phyloP scores from a whole-genome alignment of 2,888 invertebrate genomes.

The Dinocampus coccinellae region DNA sequence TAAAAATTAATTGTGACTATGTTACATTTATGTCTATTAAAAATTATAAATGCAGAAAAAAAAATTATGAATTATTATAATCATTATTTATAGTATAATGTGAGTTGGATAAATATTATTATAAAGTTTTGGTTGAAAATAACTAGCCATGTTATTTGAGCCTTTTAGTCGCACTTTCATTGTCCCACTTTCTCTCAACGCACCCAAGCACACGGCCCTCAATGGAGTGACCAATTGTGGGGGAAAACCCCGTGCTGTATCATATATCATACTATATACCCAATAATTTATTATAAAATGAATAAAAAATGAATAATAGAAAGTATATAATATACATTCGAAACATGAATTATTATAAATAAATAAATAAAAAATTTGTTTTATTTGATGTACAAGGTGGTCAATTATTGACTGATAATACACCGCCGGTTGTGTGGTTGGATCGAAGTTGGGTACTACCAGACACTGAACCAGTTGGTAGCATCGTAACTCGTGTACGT shows the following conservation, averaged over 20 bases:
- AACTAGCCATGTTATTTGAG: constrained; percentile 45
- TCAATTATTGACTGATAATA: constrained; percentile 71
- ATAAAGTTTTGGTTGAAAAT: constrained; percentile 4
- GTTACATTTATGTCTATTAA: too few species aligned
- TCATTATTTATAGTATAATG: not conserved
- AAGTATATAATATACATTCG: not conserved
- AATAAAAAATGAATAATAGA: not conserved
- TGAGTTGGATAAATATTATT: not conserved
- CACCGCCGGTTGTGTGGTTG: constrained; percentile 80
- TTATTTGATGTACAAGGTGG: constrained; percentile 66
- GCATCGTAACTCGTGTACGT: constrained; percentile 78
- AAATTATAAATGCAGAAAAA: too few species aligned
- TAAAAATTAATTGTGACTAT: too few species aligned
- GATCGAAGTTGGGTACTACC: constrained; percentile 83
- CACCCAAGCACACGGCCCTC: constrained; percentile 16
- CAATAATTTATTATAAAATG: not conserved
- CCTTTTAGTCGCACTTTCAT: constrained; percentile 66
- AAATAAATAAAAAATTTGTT: constrained; percentile 1
- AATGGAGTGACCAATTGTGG: constrained; percentile 10
- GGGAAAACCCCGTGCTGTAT: not conserved
- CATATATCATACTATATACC: not conserved
- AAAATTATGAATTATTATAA: too few species aligned
- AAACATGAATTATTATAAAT: not conserved
- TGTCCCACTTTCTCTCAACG: constrained; percentile 65
- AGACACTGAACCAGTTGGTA: constrained; percentile 80